Base-by-base conservation (phyloP, 2,888 invertebrate genomes). In the Drosophila nigricruria region DNA sequence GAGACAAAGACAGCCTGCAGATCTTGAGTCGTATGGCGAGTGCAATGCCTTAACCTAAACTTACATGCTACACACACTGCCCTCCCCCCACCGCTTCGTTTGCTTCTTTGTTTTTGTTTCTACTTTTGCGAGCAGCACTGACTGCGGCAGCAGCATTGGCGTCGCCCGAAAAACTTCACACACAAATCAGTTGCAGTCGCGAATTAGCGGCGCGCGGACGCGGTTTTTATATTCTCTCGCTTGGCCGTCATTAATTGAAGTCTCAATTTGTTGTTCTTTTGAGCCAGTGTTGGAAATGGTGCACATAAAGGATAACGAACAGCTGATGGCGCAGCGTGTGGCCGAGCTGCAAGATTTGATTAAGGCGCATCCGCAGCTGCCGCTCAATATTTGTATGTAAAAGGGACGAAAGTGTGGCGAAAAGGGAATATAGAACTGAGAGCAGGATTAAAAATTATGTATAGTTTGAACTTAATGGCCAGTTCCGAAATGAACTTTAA, bases 331-430 rank as follows among this genome's bases (percentile, higher is more conserved):
- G 5, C 71, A 78, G 52, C 78, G 81, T 60, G 71, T 91, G 34
- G 56, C 56, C 32, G 90, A 89, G 43, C 62, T 92, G 56, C 79
- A 90, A 89, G 93, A 94, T 70, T 95, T 95, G 95, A 92, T 96
- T 9, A 90, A 91, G 73, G 94, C 94, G 76, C 95, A 96, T 82
- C 94, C 94, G 0, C 95, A 96, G 92, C 93, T 96, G 52, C 96
- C 96, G 1, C 94, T 95, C 85, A 94, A 94, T 80, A 94, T 96
- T 70, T 94, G 96, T 96, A 93, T 94, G 94, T 92, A 62, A 27
- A 27, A 14, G 36, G 36, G 3, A n/a, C 10, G 12, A 30, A 30
- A 14, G 18, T 12, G 12, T 5, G 10, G 10, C 1, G 1, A 20
- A 32, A 49, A 49, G 30, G 20, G 18, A 30, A 32, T 14, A 14